Percentiles rank a stretch among this genome's conserved stretches.
Evolutionary conservation across 2,113 vertebrate species (phyloP).

Genomic region (Etheostoma spectabile): DNA sequence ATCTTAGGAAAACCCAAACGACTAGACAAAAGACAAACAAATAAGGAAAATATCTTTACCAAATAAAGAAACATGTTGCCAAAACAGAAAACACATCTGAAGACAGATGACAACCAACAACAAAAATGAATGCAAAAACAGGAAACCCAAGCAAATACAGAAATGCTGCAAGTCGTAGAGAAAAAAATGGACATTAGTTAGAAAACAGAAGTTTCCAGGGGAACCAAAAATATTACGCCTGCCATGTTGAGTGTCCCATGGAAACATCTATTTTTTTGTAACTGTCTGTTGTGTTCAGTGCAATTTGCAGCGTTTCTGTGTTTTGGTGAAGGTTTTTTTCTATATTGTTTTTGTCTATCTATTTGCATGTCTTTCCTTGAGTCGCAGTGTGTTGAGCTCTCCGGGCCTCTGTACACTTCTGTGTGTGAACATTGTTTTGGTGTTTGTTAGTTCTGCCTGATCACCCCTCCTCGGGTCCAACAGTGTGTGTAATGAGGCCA

Average conservation of each 20-base stretch:
- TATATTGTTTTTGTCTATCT: neutral
- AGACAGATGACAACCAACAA: neutral
- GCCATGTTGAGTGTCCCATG: neutral
- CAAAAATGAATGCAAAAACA: neutral
- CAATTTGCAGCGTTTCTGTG: neutral
- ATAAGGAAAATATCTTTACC: neutral
- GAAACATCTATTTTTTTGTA: conserved; percentile 3
- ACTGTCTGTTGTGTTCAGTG: neutral
- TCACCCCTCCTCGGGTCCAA: conserved; percentile 2
- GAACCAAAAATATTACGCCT: neutral
- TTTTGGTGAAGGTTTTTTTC: neutral
- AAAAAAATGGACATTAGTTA: neutral
- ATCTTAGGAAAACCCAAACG: neutral
- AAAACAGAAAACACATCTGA: neutral
- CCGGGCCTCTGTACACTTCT: neutral
- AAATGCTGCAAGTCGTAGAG: neutral
- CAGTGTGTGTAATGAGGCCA: conserved; percentile 33
- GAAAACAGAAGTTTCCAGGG: neutral
- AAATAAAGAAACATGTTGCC: neutral
- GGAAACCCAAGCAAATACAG: neutral
- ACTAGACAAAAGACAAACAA: neutral
- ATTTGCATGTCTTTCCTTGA: neutral
- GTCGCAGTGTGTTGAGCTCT: neutral
- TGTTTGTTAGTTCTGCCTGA: conserved; percentile 35
- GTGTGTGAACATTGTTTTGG: neutral